Evolutionary conservation across 1,140 invertebrate species (phyloP), one percentile per base, ranked within the genome.

Genomic region (Leptinotarsa undecemlineata): DNA sequence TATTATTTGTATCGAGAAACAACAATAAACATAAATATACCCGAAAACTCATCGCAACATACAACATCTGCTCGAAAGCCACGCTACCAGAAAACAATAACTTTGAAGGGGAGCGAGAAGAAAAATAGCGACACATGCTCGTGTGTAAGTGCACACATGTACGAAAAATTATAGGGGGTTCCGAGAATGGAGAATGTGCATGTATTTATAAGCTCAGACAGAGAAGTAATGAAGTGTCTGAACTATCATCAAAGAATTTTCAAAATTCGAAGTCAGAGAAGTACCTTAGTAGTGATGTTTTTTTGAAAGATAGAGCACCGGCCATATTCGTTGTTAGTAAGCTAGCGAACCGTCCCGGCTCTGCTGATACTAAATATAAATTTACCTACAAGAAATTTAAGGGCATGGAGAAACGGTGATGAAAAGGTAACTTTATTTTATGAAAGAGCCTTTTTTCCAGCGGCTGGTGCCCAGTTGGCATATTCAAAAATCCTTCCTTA

Each of bases 111-210:
- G 63, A 20, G n/a, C 8, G 63, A 21, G 21, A 33, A 21, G 63
- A 33, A 23, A 66, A 66, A 66, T 66, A 66, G 63, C 63, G 63
- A 66, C 63, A 66, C 63, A 66, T 66, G 63, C n/a, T 33, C 63
- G 63, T 66, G 63, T 66, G 63, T 66, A 66, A 66, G 63, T 66
- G 63, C 20, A 66, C 63, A 66, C 63, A 66, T 66, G 63, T 66
- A 33, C 51, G 26, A 66, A 66, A 66, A 66, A 66, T 66, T 66
- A 66, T 66, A 23, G 26, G 63, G 63, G 63, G 63, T 66, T 66
- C 63, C 21, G n/a, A 33, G 63, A 66, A 66, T 33, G 26, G 13
- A 17, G 63, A 66, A 66, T 66, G 63, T 66, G 63, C 17, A 23
- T 66, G 14, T 66, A 66, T 66, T 66, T 66, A 66, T 21, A 66